phyloP scores from a whole-genome alignment of 2,797 vertebrate genomes.

The Ibycter americanus region DNA sequence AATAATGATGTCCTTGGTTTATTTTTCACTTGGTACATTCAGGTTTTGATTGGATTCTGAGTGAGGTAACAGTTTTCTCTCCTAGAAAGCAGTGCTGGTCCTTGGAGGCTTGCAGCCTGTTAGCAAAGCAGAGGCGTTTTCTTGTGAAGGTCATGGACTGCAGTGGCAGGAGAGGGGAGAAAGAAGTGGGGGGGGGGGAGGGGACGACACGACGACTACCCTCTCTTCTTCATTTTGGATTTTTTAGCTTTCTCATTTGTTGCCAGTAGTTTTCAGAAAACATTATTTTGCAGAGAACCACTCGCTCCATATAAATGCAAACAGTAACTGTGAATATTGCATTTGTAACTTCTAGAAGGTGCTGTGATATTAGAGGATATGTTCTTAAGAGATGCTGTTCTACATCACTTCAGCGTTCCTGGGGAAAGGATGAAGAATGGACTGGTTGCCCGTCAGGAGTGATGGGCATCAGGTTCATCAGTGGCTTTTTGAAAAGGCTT shows the following conservation, averaged over 20 bases:
- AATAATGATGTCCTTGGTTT: conserved; percentile 78
- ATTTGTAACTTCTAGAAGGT: not conserved
- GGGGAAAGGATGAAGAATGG: not conserved
- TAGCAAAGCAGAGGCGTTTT: conserved; percentile 67
- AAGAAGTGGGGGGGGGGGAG: rapidly evolving
- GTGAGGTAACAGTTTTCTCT: conserved; percentile 65
- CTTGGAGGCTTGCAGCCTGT: conserved; percentile 66
- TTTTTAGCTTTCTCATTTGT: not conserved
- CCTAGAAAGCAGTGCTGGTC: conserved; percentile 54
- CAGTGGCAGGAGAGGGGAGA: not conserved
- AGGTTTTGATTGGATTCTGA: conserved; percentile 74
- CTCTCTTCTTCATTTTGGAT: not conserved
- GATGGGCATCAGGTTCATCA: not conserved
- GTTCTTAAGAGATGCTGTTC: not conserved
- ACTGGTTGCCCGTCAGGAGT: not conserved
- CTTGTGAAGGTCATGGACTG: conserved; percentile 66
- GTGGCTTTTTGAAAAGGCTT: not conserved
- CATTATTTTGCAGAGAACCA: not conserved
- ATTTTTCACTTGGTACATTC: conserved; percentile 71
- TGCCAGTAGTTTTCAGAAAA: not conserved
- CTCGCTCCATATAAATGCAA: not conserved
- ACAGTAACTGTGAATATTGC: not conserved
- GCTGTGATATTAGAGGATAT: not conserved
- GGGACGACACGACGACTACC: too few relatives aligned
- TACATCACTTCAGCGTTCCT: not conserved